phyloP scores from a whole-genome alignment of 2,113 vertebrate genomes.

The Xenopus tropicalis region UCB_Xtro_10.0 CM004447.2:159908001-159908500 shows the following conservation, averaged over 20 bases:
- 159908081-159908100: too few relatives aligned
- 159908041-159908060: too few relatives aligned
- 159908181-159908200: too few relatives aligned
- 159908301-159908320: neutral
- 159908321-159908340: neutral
- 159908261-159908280: neutral
- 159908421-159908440: neutral
- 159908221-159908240: too few relatives aligned
- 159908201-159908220: too few relatives aligned
- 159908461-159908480: neutral
- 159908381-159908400: neutral
- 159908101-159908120: too few relatives aligned
- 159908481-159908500: neutral
- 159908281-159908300: neutral
- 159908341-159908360: neutral
- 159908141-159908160: too few relatives aligned
- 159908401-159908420: neutral
- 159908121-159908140: too few relatives aligned
- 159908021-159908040: too few relatives aligned
- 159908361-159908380: neutral
- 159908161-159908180: too few relatives aligned
- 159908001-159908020: too few relatives aligned
- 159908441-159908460: neutral
- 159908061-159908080: too few relatives aligned
- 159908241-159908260: neutral